Evolutionary conservation across 2,888 invertebrate genomes (phyloP), one percentile per base, ranked within the genome.

Genomic region (Myopa testacea): DNA sequence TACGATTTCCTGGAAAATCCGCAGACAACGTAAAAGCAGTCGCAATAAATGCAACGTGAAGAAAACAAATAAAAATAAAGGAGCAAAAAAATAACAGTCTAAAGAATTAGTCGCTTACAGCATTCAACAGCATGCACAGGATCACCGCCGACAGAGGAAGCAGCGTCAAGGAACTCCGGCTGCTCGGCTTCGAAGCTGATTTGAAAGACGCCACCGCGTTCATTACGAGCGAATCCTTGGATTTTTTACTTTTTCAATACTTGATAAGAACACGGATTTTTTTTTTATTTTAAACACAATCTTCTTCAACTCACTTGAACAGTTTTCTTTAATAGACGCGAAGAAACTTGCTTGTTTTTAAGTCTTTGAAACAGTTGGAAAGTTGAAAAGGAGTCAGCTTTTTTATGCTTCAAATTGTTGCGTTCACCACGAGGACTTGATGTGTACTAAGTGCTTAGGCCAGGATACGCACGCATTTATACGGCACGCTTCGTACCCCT

Each of bases 121-220:
- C 86, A 85, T 86, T 88, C 80, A 88, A 80, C 75, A 87, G 83
- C 87, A 87, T 84, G 79, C 85, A 85, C 78, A 87, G 82, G 75
- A 86, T 78, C 78, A 87, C 81, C 84, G 86, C 81, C 67, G 86
- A 78, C 81, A 83, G 79, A 16, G 45, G 45, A 45, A 81, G 72
- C 77, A 80, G 70, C 71, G 80, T 71, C 78, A 80, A 78, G 78
- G 80, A 80, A 60, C 70, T 77, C 70, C 79, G 73, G 63, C 40
- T 63, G 37, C 34, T 19, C 55, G 19, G 12, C 73, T 50, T 45
- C 45, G 45, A 45, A 6, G 10, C 45, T 45, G 45, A 45, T 45
- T 45, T 45, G 7, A 16, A 34, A 16, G 73, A 63, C 34, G 14
- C 19, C 40, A 63, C 55, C 19, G 50, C 73, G 19, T 68, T 14